phyloP scores from a whole-genome alignment of 2,888 invertebrate genomes.

The Drosophila fulvimacula region DNA sequence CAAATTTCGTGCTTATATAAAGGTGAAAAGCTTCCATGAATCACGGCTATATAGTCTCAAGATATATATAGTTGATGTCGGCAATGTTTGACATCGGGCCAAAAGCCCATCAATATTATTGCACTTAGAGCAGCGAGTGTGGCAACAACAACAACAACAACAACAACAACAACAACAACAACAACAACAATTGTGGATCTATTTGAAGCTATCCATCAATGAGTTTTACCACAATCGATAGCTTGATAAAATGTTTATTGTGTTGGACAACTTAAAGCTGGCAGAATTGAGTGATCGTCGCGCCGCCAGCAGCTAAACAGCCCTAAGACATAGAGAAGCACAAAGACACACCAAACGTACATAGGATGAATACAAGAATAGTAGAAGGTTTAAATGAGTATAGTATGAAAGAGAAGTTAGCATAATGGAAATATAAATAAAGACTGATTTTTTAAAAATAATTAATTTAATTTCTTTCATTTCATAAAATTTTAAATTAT shows the following conservation, averaged over 20 bases:
- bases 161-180: neutral
- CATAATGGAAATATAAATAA: too few relatives aligned
- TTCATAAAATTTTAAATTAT: too few relatives aligned
- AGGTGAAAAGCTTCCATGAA: neutral
- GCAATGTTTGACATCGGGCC: conserved; percentile 19
- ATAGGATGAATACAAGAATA: too few relatives aligned
- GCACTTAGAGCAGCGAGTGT: conserved; percentile 18
- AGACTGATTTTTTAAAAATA: too few relatives aligned
- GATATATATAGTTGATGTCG: conserved; percentile 1
- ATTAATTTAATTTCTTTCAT: too few relatives aligned
- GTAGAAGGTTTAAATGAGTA: too few relatives aligned
- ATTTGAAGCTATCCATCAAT: conserved; percentile 47
- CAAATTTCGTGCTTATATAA: neutral
- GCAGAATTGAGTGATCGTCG: conserved; percentile 45
- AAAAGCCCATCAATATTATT: conserved; percentile 46
- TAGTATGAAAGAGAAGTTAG: too few relatives aligned
- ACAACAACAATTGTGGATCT: conserved; percentile 5
- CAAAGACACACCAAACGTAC: neutral
- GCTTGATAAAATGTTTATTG: conserved; percentile 19
- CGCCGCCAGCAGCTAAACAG: neutral
- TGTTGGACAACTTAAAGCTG: conserved; percentile 37
- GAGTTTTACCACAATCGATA: conserved; percentile 23
- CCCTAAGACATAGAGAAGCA: neutral
- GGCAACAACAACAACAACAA: neutral
- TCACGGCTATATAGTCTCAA: conserved; percentile 2